Percentiles rank a stretch among this genome's conserved stretches.
Evolutionary conservation across 2,113 vertebrate genomes (phyloP).

Genomic region (Calyptommatus sinebrachiatus): DNA sequence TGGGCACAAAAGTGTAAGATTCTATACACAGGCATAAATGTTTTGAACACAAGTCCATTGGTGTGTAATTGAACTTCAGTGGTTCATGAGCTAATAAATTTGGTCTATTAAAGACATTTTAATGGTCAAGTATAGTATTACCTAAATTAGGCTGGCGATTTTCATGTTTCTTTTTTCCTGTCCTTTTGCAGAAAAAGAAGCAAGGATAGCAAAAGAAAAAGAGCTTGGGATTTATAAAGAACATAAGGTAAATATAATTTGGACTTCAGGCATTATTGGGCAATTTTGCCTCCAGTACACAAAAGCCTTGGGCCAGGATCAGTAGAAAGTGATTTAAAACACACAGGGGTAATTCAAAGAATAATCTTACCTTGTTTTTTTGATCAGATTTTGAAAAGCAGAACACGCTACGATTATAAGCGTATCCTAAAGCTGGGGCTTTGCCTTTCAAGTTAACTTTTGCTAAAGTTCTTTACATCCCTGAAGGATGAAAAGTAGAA

Average conservation of each 20-base stretch:
- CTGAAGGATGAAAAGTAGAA: background rate
- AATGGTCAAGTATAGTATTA: slow-evolving; percentile 21
- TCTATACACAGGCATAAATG: background rate
- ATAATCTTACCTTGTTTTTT: background rate
- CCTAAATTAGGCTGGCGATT: slow-evolving; percentile 50
- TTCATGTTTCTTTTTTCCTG: slow-evolving; percentile 26
- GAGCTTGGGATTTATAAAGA: slow-evolving; percentile 95
- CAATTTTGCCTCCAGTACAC: slow-evolving; percentile 19
- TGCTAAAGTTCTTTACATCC: slow-evolving; percentile 36
- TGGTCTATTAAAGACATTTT: too few species aligned
- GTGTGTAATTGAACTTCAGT: too few species aligned
- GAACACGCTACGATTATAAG: background rate
- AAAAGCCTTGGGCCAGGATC: background rate
- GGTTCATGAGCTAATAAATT: background rate
- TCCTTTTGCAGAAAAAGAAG: slow-evolving; percentile 87
- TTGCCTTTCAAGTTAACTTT: slow-evolving; percentile 43
- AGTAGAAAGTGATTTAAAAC: background rate
- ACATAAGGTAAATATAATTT: slow-evolving; percentile 80
- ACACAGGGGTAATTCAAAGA: background rate
- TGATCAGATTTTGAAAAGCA: background rate
- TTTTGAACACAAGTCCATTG: background rate
- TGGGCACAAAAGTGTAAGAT: background rate
- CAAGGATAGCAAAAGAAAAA: slow-evolving; percentile 92
- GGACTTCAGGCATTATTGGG: slow-evolving; percentile 18
- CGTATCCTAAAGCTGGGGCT: background rate